A percentile compares a stretch with the other conserved stretches of the same genome.
Conservation (phyloP, 2,113 vertebrate species). For the Aplodontia rufa region DNA sequence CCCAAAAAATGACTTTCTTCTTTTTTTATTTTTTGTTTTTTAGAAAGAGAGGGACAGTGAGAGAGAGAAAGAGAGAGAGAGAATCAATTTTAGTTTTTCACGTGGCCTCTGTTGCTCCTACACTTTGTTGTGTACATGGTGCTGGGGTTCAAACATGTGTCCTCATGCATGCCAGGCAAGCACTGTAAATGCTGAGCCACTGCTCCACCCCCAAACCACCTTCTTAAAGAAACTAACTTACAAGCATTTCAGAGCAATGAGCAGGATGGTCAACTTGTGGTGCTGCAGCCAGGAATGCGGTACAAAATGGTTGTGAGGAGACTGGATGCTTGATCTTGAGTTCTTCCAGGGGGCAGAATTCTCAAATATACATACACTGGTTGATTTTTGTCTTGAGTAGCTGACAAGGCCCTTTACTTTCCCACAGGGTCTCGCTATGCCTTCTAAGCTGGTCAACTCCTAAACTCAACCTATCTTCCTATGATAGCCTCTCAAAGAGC, state of each 20-base stretch:
- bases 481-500: background rate
- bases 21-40: no score
- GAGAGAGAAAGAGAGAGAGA: no score
- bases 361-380: background rate
- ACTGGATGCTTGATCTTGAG: background rate
- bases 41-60: no score
- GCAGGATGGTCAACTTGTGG: background rate
- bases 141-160: no score
- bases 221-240: background rate
- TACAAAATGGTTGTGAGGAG: background rate
- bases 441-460: background rate
- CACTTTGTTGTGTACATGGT: no score
- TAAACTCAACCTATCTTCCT: background rate
- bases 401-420: background rate
- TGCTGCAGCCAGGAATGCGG: background rate
- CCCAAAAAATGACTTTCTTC: no score
- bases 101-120: no score
- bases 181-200: no score
- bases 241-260: background rate
- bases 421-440: background rate
- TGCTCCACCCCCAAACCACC: no score
- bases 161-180: no score
- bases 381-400: background rate
- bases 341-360: background rate
- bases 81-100: no score